These are phyloP conservation scores for Nomada ferruginata DNA, from an alignment of 2,888 invertebrate genomes.

Conservation along the genomic window DNA sequence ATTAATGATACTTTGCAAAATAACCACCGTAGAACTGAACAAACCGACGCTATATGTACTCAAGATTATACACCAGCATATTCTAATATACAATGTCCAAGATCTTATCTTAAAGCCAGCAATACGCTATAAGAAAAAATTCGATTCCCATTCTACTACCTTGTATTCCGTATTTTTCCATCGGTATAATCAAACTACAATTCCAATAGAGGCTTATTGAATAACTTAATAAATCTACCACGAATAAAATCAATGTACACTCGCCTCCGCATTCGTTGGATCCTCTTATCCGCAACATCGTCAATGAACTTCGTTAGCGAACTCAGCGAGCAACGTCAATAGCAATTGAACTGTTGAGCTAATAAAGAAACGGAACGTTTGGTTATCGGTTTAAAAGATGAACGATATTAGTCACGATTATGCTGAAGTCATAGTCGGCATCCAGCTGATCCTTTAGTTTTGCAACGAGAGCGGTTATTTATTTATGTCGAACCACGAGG, in stretches of 20 bases:
- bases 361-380: constrained; percentile 32
- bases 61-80: not conserved
- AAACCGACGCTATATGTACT: not conserved
- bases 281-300: constrained; percentile 17
- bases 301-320: constrained; percentile 19
- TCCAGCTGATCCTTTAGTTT: constrained; percentile 42
- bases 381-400: constrained; percentile 57
- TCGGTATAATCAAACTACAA: constrained; percentile 4
- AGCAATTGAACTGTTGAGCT: constrained; percentile 38
- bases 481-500: constrained; percentile 47
- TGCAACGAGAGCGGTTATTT: constrained; percentile 61
- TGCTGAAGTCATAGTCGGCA: constrained; percentile 36
- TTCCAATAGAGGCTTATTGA: not conserved
- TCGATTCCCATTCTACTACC: not conserved
- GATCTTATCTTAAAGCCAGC: not conserved
- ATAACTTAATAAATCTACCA: not conserved
- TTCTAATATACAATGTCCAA: not conserved
- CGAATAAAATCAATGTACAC: constrained; percentile 12
- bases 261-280: constrained; percentile 2
- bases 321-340: constrained; percentile 16
- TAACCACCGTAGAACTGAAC: constrained; percentile 11
- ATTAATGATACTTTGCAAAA: constrained; percentile 24
- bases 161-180: not conserved
- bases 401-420: constrained; percentile 66
- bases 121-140: not conserved